Evolutionary conservation across 2,797 vertebrate species (phyloP).

Genomic region (Poecilia gillii): DNA sequence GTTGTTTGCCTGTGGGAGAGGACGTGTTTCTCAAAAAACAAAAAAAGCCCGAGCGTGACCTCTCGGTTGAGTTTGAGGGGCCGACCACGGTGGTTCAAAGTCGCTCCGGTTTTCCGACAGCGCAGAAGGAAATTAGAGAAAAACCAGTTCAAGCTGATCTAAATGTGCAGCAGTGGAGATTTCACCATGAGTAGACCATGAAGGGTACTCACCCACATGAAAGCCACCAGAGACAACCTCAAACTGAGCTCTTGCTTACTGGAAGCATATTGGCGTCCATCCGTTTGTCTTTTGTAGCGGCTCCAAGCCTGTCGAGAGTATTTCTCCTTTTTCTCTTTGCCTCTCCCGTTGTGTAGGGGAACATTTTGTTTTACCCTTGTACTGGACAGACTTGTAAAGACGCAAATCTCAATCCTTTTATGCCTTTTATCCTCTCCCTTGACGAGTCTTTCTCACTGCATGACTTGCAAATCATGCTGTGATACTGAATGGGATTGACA

Average conservation of each 20-base stretch:
- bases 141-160: neutral
- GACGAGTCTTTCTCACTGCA: constrained; percentile 45
- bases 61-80: constrained; percentile 18
- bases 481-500: constrained; percentile 75
- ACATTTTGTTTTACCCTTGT: constrained; percentile 42
- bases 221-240: constrained; percentile 34
- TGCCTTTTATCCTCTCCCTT: constrained; percentile 72
- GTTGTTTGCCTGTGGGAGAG: constrained; percentile 27
- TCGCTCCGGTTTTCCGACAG: constrained; percentile 9
- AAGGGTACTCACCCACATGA: constrained; percentile 61
- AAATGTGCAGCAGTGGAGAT: constrained; percentile 1
- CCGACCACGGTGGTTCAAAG: constrained; percentile 56
- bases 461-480: constrained; percentile 77
- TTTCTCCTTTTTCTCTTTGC: constrained; percentile 8
- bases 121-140: constrained; percentile 13
- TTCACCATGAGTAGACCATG: constrained; percentile 19
- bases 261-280: constrained; percentile 10
- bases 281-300: constrained; percentile 20
- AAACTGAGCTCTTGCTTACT: constrained; percentile 24
- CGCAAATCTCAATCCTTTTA: constrained; percentile 41
- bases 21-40: neutral
- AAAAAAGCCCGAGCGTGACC: constrained; percentile 30
- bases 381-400: constrained; percentile 53
- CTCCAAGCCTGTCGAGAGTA: constrained; percentile 31
- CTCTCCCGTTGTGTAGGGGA: neutral